Conservation (phyloP, 2,113 vertebrate genomes). For the Epinephelus fuscoguttatus region DNA sequence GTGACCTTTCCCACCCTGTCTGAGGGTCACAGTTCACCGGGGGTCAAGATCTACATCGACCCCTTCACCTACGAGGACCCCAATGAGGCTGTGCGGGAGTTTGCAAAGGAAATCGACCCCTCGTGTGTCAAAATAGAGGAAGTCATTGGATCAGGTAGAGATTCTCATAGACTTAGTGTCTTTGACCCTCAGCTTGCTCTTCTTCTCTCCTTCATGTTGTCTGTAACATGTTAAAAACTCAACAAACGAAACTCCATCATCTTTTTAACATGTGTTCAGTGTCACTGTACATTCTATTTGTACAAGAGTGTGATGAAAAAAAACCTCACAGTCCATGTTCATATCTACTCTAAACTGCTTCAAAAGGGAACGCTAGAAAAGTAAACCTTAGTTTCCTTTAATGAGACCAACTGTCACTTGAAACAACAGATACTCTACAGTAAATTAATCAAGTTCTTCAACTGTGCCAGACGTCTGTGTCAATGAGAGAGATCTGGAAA, state of each 20-base stretch:
- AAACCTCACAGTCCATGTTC: not conserved
- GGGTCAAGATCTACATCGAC: slow-evolving; percentile 94
- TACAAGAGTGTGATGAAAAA: not conserved
- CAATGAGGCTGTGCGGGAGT: slow-evolving; percentile 81
- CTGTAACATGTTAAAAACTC: not conserved
- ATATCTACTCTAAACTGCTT: not conserved
- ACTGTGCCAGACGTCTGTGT: slow-evolving; percentile 50
- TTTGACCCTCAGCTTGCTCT: not conserved
- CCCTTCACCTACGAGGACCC: slow-evolving; percentile 96
- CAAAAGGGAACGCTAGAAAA: slow-evolving; percentile 2
- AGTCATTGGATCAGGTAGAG: slow-evolving; percentile 81
- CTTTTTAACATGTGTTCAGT: slow-evolving; percentile 6
- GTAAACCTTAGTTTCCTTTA: slow-evolving; percentile 45
- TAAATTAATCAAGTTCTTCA: slow-evolving; percentile 53
- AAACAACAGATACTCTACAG: slow-evolving; percentile 34
- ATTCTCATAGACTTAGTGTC: not conserved
- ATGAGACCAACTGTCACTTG: slow-evolving; percentile 44
- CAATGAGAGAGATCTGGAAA: slow-evolving; percentile 62
- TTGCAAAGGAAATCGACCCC: slow-evolving; percentile 82
- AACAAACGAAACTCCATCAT: slow-evolving; percentile 14
- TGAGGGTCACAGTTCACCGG: slow-evolving; percentile 77
- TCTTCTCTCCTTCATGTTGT: not conserved
- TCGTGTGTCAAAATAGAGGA: slow-evolving; percentile 83
- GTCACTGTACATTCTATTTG: not conserved
- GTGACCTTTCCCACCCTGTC: slow-evolving; percentile 81